Evolutionary conservation across 2,888 invertebrate species (phyloP).

Genomic region (Zygothrica quintamaculata): DNA sequence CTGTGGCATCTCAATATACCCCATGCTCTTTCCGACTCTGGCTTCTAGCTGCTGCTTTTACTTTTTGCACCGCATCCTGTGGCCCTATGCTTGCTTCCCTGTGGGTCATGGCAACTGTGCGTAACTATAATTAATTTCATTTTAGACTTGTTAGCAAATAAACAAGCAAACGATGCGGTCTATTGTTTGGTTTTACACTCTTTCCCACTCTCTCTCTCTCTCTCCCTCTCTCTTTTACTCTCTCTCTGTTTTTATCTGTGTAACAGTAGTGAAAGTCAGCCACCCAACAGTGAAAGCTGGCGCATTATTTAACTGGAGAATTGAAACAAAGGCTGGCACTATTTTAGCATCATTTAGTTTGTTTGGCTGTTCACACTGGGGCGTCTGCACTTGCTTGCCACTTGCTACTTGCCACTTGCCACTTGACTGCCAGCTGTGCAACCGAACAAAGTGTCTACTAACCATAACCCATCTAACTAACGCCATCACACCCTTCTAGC

Average conservation of each 20-base stretch:
- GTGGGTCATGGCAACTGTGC: constrained; percentile 66
- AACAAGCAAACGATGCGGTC: constrained; percentile 77
- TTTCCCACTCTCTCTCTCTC: not conserved
- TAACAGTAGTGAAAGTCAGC: constrained; percentile 34
- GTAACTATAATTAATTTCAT: constrained; percentile 78
- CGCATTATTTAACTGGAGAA: too few relatives aligned
- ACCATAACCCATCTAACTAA: not conserved
- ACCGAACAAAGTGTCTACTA: not conserved
- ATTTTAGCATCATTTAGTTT: constrained; percentile 36
- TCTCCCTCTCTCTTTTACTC: not conserved
- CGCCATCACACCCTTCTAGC: not conserved
- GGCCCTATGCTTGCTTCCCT: constrained; percentile 6
- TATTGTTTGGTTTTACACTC: constrained; percentile 50
- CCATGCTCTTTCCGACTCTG: constrained; percentile 6
- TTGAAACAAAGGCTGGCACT: constrained; percentile 6
- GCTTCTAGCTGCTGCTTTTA: too few relatives aligned
- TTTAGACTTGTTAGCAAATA: constrained; percentile 79
- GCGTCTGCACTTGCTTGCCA: constrained; percentile 41
- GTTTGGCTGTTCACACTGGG: constrained; percentile 20
- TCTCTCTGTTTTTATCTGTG: not conserved
- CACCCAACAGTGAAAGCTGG: not conserved
- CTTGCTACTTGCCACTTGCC: too few relatives aligned
- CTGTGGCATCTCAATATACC: not conserved
- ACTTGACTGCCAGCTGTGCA: constrained; percentile 29
- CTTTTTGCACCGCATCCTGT: not conserved